Conservation (phyloP, 2,888 invertebrate species). For the Panorpa germanica region DNA sequence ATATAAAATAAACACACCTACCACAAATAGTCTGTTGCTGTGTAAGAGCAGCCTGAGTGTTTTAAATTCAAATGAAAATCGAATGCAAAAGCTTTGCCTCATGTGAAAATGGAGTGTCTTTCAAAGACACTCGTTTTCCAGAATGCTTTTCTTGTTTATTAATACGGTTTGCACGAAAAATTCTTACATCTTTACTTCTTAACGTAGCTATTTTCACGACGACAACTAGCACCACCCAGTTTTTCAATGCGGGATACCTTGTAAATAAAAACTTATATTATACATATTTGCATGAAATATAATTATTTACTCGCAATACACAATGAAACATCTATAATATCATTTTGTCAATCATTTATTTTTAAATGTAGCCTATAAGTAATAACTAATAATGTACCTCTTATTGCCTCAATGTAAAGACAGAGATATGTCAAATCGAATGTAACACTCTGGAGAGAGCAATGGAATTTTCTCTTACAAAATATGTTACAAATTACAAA, state of each 20-base stretch:
- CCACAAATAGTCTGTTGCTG: no score
- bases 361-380: constrained; percentile 88
- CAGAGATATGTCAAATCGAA: constrained; percentile 89
- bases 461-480: no score
- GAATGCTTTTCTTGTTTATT: no score
- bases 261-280: background rate
- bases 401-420: constrained; percentile 79
- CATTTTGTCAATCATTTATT: constrained; percentile 43
- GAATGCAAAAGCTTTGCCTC: no score
- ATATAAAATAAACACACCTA: no score
- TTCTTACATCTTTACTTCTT: constrained; percentile 96
- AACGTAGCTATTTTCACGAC: constrained; percentile 95
- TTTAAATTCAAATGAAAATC: no score
- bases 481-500: no score
- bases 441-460: constrained; percentile 49
- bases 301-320: constrained; percentile 57
- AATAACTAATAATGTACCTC: constrained; percentile 82
- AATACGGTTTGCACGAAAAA: no score
- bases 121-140: no score
- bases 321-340: constrained; percentile 88
- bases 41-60: no score
- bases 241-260: constrained; percentile 75
- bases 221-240: constrained; percentile 87
- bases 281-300: background rate
- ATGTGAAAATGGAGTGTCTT: no score